These are phyloP conservation scores for Agonopterix heracliana DNA, from an alignment of 2,888 invertebrate species.

Conservation along the genomic window DNA sequence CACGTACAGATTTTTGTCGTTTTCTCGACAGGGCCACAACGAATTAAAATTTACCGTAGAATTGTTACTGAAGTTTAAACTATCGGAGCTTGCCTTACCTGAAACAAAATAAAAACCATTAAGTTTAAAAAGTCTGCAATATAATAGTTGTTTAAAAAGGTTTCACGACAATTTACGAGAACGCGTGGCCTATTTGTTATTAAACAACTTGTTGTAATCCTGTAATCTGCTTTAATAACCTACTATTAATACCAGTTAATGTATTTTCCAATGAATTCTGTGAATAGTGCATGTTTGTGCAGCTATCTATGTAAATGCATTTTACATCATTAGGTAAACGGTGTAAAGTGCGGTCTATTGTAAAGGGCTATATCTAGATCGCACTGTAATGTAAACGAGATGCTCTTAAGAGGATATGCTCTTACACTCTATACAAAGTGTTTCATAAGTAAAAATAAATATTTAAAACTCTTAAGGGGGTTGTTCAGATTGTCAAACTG, in stretches of 20 bases:
- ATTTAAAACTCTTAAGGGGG: too few relatives aligned
- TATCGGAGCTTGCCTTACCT: neutral
- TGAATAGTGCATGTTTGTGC: constrained; percentile 1
- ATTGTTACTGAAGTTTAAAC: too few relatives aligned
- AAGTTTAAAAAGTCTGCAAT: neutral
- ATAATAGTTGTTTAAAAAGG: neutral
- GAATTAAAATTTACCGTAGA: too few relatives aligned
- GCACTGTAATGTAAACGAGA: constrained; percentile 13
- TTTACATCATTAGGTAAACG: constrained; percentile 23
- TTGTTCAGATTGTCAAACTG: too few relatives aligned
- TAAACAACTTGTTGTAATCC: neutral
- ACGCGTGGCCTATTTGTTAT: neutral
- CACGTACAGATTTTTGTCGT: too few relatives aligned
- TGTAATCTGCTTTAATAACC: too few relatives aligned
- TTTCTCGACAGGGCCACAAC: too few relatives aligned
- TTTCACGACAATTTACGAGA: neutral
- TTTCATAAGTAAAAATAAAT: too few relatives aligned
- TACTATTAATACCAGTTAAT: too few relatives aligned
- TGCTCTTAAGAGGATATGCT: neutral
- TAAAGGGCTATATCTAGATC: constrained; percentile 37
- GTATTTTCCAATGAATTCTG: too few relatives aligned
- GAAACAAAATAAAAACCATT: neutral
- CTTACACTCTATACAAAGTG: neutral
- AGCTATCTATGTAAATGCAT: constrained; percentile 9
- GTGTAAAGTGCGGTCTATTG: constrained; percentile 29